Base-by-base conservation (phyloP, 2,888 invertebrate genomes). In the Druceiella hillmani region DNA sequence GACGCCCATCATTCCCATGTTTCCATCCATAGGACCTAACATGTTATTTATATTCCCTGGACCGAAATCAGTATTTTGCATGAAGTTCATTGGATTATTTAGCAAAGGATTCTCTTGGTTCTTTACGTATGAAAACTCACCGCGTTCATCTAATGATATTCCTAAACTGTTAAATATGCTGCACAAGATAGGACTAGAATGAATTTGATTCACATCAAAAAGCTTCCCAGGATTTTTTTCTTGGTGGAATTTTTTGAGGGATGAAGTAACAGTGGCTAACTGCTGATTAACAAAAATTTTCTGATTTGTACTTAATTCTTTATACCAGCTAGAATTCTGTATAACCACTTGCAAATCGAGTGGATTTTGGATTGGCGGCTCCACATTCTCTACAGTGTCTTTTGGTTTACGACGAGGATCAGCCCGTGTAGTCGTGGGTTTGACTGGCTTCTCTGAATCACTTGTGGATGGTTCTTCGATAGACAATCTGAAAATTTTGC, bases 201-300 rank as follows among this genome's bases (percentile, higher is more conserved):
- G 66, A 36, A 78, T 65, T 39, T 67, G 58, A 11, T 63, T 55
- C 16, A 75, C 57, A 51, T 79, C 78, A 28, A 78, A 71, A 39
- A 64, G 64, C 52, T 76, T 77, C 36, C 73, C 73, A 2, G 67
- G 58, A 15, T 59, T 56, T 31, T 69, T 70, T 51, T 78, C 78
- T 52, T 77, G 79, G 45, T 80, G 75, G 48, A 71, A 74, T 50
- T 74, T 76, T 55, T 80, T 78, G 13, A 78, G 59, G 58, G 73
- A 73, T 46, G 74, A 75, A 4, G 79, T 76, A 7, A 81, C 70
- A 15, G 75, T 65, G 2, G 79, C 76, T 52, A 84, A 57, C 55
- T 83, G 74, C 52, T 83, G 81, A 54, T 83, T 83, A 0, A 83
- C 75, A 60, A 79, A 75, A 49, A 83, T 75, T 61, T 83, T 84